Evolutionary conservation across 2,113 vertebrate species (phyloP).

Genomic region (Amphiprion percula): DNA sequence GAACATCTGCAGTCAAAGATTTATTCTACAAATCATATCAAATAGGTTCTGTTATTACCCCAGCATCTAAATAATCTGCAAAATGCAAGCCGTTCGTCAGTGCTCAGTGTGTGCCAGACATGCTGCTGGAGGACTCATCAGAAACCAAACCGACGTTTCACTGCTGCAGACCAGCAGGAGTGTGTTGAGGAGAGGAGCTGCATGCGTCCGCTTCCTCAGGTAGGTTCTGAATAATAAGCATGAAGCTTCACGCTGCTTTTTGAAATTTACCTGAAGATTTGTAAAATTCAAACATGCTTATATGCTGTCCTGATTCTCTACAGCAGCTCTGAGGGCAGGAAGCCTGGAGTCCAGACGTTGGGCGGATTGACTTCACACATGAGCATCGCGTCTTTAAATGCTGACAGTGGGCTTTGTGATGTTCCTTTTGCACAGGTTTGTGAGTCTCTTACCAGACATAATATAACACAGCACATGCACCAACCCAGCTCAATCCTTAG

Average conservation of each 20-base stretch:
- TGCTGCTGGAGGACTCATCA: conserved; percentile 62
- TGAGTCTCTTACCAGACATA: not conserved
- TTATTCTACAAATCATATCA: not conserved
- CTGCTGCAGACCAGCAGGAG: conserved; percentile 64
- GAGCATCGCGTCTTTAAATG: conserved; percentile 60
- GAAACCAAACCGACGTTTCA: conserved; percentile 70
- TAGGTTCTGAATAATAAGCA: conserved; percentile 36
- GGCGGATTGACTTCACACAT: conserved; percentile 36
- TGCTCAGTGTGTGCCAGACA: conserved; percentile 75
- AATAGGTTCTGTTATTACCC: conserved; percentile 1
- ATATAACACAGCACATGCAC: not conserved
- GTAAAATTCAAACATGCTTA: not conserved
- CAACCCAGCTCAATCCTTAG: not conserved
- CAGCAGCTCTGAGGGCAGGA: conserved; percentile 60
- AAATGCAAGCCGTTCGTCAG: conserved; percentile 74
- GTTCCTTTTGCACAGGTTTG: conserved; percentile 75
- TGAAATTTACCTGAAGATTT: too few species aligned
- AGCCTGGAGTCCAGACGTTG: conserved; percentile 43
- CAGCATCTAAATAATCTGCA: conserved; percentile 15
- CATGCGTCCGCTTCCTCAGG: conserved; percentile 72
- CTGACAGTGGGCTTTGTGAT: conserved; percentile 62
- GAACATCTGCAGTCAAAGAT: not conserved
- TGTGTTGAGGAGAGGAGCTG: conserved; percentile 56
- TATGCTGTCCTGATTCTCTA: not conserved
- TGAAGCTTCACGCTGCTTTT: not conserved